phyloP scores from a whole-genome alignment of 1,140 invertebrate species.

The Globodera rostochiensis region DNA sequence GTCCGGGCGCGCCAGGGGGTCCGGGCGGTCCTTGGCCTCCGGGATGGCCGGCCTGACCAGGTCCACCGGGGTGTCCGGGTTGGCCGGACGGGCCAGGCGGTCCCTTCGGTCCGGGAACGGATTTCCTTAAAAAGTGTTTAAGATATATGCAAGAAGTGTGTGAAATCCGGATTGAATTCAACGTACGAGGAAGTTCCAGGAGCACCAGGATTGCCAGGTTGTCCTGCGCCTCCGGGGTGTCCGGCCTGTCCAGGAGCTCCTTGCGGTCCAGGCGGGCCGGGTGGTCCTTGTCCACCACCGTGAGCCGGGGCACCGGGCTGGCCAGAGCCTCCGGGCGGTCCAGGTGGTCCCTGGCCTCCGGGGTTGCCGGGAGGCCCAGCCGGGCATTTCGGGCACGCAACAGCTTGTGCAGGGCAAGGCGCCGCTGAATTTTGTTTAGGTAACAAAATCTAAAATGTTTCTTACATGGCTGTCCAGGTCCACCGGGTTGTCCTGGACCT shows the following conservation, averaged over 20 bases:
- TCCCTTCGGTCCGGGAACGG: slow-evolving; percentile 34
- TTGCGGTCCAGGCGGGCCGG: slow-evolving; percentile 51
- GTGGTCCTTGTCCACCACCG: slow-evolving; percentile 47
- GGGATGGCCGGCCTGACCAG: slow-evolving; percentile 4
- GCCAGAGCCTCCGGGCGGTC: slow-evolving; percentile 46
- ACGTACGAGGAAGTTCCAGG: not conserved
- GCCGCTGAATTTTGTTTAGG: not conserved
- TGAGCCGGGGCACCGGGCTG: slow-evolving; percentile 50
- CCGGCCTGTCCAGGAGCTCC: slow-evolving; percentile 56
- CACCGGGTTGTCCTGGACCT: slow-evolving; percentile 52
- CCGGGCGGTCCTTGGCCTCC: slow-evolving; percentile 30
- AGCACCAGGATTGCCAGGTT: slow-evolving; percentile 33
- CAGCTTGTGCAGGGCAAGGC: slow-evolving; percentile 19
- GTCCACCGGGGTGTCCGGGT: slow-evolving; percentile 27
- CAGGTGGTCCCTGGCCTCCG: slow-evolving; percentile 54
- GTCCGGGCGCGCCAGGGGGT: slow-evolving; percentile 7
- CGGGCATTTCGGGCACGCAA: slow-evolving; percentile 42
- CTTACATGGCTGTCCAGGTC: slow-evolving; percentile 50
- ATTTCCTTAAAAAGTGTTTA: slow-evolving; percentile 1
- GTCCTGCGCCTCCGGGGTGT: slow-evolving; percentile 38
- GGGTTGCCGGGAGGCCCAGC: slow-evolving; percentile 47
- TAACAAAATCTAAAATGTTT: slow-evolving; percentile 17
- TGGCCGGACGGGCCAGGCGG: slow-evolving; percentile 38
- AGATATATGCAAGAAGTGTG: not conserved
- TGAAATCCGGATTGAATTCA: slow-evolving; percentile 15